phyloP scores from a whole-genome alignment of 1,140 invertebrate genomes.

The Vollenhovia emeryi region DNA sequence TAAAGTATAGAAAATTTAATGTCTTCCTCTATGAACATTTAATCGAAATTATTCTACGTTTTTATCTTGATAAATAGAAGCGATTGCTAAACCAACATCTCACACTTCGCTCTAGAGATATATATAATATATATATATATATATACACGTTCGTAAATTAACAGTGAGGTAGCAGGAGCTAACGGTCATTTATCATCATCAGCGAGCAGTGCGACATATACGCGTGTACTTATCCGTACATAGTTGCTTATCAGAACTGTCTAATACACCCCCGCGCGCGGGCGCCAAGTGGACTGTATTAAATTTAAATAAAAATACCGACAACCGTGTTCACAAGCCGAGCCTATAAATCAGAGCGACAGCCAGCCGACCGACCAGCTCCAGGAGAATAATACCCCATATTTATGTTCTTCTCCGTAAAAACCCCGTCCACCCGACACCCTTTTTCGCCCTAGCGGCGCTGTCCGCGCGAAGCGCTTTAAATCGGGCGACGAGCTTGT shows the following conservation, averaged over 20 bases:
- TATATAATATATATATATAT: neutral
- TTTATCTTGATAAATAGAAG: slow-evolving; percentile 30
- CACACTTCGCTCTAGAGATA: neutral
- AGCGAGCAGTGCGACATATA: slow-evolving; percentile 52
- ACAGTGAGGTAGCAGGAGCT: slow-evolving; percentile 60
- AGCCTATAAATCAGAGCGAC: slow-evolving; percentile 84
- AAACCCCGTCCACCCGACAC: slow-evolving; percentile 78
- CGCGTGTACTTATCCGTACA: slow-evolving; percentile 64
- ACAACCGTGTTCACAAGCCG: slow-evolving; percentile 83
- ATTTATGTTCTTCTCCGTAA: slow-evolving; percentile 82
- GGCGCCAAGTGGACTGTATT: slow-evolving; percentile 81
- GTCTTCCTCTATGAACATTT: neutral
- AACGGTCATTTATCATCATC: slow-evolving; percentile 70
- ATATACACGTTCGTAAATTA: slow-evolving; percentile 37
- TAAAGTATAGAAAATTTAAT: neutral
- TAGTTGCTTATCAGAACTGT: slow-evolving; percentile 76
- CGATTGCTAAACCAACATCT: slow-evolving; percentile 46
- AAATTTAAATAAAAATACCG: slow-evolving; percentile 86
- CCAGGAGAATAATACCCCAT: slow-evolving; percentile 83
- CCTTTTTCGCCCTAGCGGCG: slow-evolving; percentile 53
- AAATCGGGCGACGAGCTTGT: slow-evolving; percentile 46
- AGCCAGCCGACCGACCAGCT: slow-evolving; percentile 79
- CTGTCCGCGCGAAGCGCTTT: slow-evolving; percentile 52
- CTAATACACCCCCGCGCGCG: slow-evolving; percentile 79
- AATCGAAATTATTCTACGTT: neutral